Percentiles rank a stretch among this genome's conserved stretches.
Conservation (phyloP, 2,113 vertebrate genomes). For the Heptranchias perlo region DNA sequence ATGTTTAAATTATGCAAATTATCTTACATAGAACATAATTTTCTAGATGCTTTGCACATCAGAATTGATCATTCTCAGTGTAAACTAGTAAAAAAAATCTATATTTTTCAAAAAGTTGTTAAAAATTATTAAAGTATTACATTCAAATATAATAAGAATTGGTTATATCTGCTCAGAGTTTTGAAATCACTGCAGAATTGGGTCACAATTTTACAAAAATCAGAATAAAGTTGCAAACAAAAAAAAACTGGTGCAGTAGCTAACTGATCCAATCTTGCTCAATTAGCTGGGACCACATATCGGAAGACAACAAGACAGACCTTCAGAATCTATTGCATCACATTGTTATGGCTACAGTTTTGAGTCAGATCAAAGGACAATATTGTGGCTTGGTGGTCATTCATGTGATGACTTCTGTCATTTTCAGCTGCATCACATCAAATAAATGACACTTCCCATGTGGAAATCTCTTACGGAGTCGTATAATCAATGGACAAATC, state of each 20-base stretch:
- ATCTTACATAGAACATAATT: background rate
- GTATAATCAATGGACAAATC: background rate
- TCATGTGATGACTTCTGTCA: background rate
- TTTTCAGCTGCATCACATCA: background rate
- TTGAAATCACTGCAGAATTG: background rate
- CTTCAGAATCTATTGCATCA: background rate
- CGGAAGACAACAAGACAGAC: background rate
- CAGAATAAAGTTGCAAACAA: background rate
- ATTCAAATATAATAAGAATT: background rate
- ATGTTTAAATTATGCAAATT: constrained; percentile 1
- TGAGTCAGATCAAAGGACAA: background rate
- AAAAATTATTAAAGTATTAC: background rate
- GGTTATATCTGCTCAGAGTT: background rate
- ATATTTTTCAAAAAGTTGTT: background rate
- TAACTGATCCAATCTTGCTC: background rate
- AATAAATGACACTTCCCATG: background rate
- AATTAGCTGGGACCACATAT: background rate
- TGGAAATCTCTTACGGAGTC: background rate
- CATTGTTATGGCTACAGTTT: background rate
- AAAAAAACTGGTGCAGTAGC: background rate
- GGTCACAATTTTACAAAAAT: background rate
- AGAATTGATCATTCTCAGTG: background rate
- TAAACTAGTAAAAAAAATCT: background rate
- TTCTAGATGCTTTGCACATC: background rate
- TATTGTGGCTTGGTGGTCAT: background rate